These are phyloP conservation scores for Oxytorus armatus DNA, from an alignment of 2,888 invertebrate species.

Conservation along the genomic window DNA sequence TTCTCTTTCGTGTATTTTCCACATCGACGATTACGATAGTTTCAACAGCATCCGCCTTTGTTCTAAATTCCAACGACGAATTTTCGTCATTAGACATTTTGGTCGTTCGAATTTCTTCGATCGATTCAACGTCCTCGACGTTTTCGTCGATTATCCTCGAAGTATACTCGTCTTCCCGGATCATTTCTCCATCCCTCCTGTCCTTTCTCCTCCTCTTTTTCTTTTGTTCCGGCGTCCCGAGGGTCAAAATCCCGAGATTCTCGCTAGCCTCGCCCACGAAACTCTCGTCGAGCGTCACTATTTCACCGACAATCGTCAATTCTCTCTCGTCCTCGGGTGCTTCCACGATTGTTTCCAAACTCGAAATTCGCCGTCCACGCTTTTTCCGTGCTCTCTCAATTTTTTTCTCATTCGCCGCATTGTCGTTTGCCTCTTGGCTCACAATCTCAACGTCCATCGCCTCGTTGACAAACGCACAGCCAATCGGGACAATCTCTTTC, in stretches of 20 bases:
- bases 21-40: not conserved
- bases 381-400: constrained; percentile 73
- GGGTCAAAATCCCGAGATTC: constrained; percentile 47
- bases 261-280: constrained; percentile 40
- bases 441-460: constrained; percentile 75
- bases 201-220: constrained; percentile 55
- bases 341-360: constrained; percentile 79
- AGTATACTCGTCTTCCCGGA: not conserved
- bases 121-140: constrained; percentile 18
- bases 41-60: not conserved
- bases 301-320: not conserved
- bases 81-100: constrained; percentile 1
- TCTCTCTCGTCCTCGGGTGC: constrained; percentile 73
- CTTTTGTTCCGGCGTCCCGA: constrained; percentile 56
- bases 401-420: constrained; percentile 76
- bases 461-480: constrained; percentile 74
- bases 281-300: constrained; percentile 51
- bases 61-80: not conserved
- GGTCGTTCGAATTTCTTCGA: constrained; percentile 2
- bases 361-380: constrained; percentile 71
- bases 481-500: constrained; percentile 22
- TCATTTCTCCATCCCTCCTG: not conserved
- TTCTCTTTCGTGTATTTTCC: constrained; percentile 20
- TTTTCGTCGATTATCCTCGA: constrained; percentile 12
- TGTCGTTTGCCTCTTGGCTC: constrained; percentile 76